These are phyloP conservation scores for Sorex araneus DNA, from an alignment of 2,113 vertebrate species.

Conservation along the genomic window DNA sequence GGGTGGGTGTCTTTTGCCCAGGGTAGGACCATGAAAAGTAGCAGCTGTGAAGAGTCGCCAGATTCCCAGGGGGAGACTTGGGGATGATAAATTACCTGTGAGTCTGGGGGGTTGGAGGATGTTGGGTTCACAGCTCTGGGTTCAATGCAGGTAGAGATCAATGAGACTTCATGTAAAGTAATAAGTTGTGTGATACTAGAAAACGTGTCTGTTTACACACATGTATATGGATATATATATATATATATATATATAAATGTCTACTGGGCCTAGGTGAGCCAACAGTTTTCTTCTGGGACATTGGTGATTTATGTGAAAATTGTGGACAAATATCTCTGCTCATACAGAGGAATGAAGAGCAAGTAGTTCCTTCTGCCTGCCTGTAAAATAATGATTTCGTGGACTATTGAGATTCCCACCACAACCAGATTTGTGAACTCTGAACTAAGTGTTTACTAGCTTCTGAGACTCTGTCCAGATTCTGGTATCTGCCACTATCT, in stretches of 20 bases:
- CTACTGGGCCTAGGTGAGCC: neutral
- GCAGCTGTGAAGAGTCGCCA: accelerated
- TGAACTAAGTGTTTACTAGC: neutral
- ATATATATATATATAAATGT: too few species aligned
- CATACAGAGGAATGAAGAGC: neutral
- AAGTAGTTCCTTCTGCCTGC: neutral
- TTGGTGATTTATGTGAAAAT: neutral
- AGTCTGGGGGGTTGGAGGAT: neutral
- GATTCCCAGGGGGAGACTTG: neutral
- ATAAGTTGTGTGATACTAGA: neutral
- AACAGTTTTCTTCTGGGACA: neutral
- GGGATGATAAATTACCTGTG: neutral
- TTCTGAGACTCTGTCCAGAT: neutral
- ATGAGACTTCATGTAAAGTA: too few species aligned
- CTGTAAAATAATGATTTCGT: too few species aligned
- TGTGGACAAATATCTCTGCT: neutral
- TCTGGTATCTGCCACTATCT: neutral
- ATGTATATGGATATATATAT: too few species aligned
- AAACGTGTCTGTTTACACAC: too few species aligned
- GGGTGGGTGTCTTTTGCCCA: neutral
- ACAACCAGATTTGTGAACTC: too few species aligned
- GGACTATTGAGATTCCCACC: neutral
- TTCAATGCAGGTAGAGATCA: accelerated
- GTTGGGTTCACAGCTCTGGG: neutral
- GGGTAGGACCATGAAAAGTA: neutral